A percentile compares a stretch with the other conserved stretches of the same genome.
These are phyloP conservation scores for Falco naumanni DNA, from an alignment of 2,797 vertebrate genomes.

Conservation along the genomic window DNA sequence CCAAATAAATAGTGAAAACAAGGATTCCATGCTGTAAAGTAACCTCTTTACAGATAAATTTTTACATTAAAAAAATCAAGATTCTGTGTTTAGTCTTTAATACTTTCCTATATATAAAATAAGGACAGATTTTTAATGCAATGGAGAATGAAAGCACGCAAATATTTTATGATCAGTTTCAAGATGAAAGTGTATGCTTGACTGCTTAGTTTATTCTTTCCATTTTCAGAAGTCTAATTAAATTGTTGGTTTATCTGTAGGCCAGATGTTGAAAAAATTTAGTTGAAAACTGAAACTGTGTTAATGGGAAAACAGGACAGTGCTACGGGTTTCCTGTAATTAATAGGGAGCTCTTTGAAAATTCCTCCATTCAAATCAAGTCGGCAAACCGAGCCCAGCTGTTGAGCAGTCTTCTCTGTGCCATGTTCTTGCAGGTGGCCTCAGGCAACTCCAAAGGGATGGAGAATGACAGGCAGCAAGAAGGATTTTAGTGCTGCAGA, in stretches of 20 bases:
- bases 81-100: conserved; percentile 34
- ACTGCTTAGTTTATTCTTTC: conserved; percentile 47
- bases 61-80: conserved; percentile 44
- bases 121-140: conserved; percentile 44
- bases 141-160: conserved; percentile 35
- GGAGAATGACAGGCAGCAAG: conserved; percentile 56
- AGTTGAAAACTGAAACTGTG: conserved; percentile 80
- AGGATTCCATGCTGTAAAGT: conserved; percentile 28
- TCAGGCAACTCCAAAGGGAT: not conserved
- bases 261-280: conserved; percentile 86
- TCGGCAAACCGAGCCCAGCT: conserved; percentile 83
- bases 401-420: conserved; percentile 71
- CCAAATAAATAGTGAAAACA: conserved; percentile 20
- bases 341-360: conserved; percentile 80
- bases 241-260: conserved; percentile 78
- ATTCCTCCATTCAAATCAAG: conserved; percentile 77
- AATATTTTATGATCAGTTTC: conserved; percentile 70
- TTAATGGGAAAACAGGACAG: conserved; percentile 86
- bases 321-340: conserved; percentile 85
- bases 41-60: conserved; percentile 45
- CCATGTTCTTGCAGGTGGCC: conserved; percentile 38
- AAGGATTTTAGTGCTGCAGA: conserved; percentile 37
- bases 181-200: conserved; percentile 69
- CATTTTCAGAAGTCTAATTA: conserved; percentile 73
- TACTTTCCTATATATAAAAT: conserved; percentile 9